These are phyloP conservation scores for Abramis brama DNA, from an alignment of 2,113 vertebrate species.

Conservation along the genomic window DNA sequence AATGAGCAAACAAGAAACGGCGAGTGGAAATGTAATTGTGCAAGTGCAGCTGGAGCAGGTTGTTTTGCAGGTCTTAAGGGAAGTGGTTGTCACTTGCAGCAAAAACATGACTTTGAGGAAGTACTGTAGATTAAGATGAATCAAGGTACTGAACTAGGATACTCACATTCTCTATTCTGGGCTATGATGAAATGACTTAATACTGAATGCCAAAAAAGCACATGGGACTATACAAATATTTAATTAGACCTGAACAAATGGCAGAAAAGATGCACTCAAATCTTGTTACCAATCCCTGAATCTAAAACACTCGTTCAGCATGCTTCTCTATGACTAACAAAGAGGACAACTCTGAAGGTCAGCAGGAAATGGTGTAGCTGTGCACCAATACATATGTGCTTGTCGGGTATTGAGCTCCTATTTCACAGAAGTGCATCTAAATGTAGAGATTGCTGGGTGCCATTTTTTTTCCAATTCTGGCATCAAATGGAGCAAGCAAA, in stretches of 20 bases:
- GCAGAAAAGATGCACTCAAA: too few species aligned
- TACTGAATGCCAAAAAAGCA: background rate
- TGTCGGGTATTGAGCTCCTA: background rate
- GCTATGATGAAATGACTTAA: background rate
- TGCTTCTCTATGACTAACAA: background rate
- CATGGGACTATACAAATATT: background rate
- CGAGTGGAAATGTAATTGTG: background rate
- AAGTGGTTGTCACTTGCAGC: constrained; percentile 16
- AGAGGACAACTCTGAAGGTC: background rate
- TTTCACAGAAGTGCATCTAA: constrained; percentile 9
- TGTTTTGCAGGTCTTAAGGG: constrained; percentile 31
- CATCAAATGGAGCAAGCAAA: background rate
- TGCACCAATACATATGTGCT: background rate
- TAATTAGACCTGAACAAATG: background rate
- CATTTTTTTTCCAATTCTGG: background rate
- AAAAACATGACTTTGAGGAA: background rate
- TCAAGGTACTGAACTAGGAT: constrained; percentile 5
- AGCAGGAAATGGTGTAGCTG: background rate
- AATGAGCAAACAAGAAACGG: background rate
- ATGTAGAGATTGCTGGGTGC: background rate
- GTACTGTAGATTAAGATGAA: background rate
- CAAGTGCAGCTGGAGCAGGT: background rate
- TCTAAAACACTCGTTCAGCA: constrained; percentile 17
- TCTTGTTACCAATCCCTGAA: background rate
- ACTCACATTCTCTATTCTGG: background rate